These are phyloP conservation scores for Drosophila bocki DNA, from an alignment of 1,140 invertebrate species.

Conservation along the genomic window DNA sequence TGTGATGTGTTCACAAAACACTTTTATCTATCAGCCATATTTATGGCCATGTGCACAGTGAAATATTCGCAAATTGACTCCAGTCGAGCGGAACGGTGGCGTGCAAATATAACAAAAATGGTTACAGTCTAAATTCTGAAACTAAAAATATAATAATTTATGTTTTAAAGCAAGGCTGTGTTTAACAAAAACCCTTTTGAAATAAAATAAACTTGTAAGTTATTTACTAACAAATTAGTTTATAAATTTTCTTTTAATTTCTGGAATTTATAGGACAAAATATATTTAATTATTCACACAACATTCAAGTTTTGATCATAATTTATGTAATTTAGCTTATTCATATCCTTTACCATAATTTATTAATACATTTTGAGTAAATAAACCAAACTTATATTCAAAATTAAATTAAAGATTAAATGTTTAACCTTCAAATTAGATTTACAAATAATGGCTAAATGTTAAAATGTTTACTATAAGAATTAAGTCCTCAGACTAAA, in stretches of 20 bases:
- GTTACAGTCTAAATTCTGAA: constrained; percentile 7
- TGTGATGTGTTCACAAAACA: constrained; percentile 28
- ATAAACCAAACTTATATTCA: too few species aligned
- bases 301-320: background rate
- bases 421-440: too few species aligned
- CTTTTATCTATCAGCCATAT: constrained; percentile 49
- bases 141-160: background rate
- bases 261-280: too few species aligned
- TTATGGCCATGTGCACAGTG: constrained; percentile 30
- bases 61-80: constrained; percentile 69
- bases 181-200: background rate
- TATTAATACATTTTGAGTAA: background rate
- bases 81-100: constrained; percentile 37
- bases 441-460: too few species aligned
- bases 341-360: background rate
- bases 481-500: background rate
- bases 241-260: too few species aligned
- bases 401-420: too few species aligned
- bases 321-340: background rate
- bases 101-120: constrained; percentile 5
- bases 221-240: too few species aligned
- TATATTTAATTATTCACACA: too few species aligned
- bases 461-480: too few species aligned
- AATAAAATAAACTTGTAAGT: too few species aligned
- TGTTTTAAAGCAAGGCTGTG: too few species aligned